phyloP scores from a whole-genome alignment of 2,797 vertebrate species.

The Sebastes aleutianus region DNA sequence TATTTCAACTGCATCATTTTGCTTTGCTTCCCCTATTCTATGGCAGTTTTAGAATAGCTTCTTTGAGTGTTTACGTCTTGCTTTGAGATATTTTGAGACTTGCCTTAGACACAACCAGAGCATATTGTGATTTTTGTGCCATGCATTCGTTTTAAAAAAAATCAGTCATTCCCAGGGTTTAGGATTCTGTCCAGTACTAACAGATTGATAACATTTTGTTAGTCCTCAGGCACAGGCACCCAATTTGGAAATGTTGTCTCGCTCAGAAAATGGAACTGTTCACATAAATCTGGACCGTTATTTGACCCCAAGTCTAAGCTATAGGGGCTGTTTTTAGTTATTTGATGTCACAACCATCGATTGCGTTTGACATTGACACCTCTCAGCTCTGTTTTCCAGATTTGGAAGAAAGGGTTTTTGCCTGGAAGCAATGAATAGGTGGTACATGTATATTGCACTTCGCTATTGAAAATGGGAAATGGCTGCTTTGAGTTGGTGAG shows the following conservation, averaged over 20 bases:
- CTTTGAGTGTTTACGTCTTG: background rate
- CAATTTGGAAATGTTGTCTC: background rate
- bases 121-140: background rate
- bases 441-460: slow-evolving; percentile 24
- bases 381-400: background rate
- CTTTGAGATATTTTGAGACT: background rate
- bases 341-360: background rate
- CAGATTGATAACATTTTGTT: background rate
- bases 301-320: background rate
- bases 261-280: background rate
- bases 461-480: slow-evolving; percentile 57
- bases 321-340: background rate
- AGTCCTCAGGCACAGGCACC: background rate
- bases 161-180: background rate
- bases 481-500: slow-evolving; percentile 61
- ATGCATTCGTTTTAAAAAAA: background rate
- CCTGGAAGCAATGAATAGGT: slow-evolving; percentile 20
- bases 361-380: background rate
- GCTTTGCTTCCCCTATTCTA: background rate
- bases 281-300: background rate
- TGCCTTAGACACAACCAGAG: background rate
- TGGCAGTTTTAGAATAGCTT: background rate
- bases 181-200: background rate
- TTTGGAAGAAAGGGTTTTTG: slow-evolving; percentile 11
- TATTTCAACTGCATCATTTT: background rate